These are phyloP conservation scores for Odontamblyopus rebecca DNA, from an alignment of 2,797 vertebrate species.

Conservation along the genomic window DNA sequence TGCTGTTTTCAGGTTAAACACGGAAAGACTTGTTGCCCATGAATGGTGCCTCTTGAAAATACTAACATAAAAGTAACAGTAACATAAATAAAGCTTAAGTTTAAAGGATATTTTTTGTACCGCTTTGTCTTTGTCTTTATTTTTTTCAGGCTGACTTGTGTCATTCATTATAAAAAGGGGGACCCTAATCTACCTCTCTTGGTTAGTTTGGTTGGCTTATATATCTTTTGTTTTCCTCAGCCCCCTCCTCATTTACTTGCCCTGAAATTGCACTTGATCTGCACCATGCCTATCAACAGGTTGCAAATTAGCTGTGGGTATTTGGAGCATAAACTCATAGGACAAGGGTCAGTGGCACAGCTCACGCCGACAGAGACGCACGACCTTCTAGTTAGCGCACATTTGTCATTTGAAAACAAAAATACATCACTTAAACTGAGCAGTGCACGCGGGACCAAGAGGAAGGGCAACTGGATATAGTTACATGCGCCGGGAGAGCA, in stretches of 20 bases:
- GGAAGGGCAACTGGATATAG: slow-evolving; percentile 50
- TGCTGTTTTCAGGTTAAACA: not conserved
- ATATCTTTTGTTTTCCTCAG: not conserved
- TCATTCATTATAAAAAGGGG: no score
- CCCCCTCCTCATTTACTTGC: slow-evolving; percentile 17
- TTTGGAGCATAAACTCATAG: slow-evolving; percentile 40
- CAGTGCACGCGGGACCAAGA: slow-evolving; percentile 57
- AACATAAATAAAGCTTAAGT: no score
- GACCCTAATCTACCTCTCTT: no score
- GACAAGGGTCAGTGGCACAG: slow-evolving; percentile 48
- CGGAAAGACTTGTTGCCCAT: slow-evolving; percentile 7
- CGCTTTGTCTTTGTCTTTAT: no score
- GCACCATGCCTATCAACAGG: slow-evolving; percentile 57
- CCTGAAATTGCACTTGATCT: slow-evolving; percentile 50
- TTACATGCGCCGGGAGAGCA: slow-evolving; percentile 53
- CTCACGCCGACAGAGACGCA: slow-evolving; percentile 23
- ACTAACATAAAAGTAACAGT: no score
- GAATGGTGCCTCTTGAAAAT: not conserved
- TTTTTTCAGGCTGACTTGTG: no score
- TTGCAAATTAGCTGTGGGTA: slow-evolving; percentile 51
- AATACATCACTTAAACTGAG: slow-evolving; percentile 69
- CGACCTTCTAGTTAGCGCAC: slow-evolving; percentile 47
- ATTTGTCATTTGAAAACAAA: slow-evolving; percentile 75
- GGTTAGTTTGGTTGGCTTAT: not conserved
- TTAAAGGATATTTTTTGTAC: no score